Evolutionary conservation across 2,888 invertebrate genomes (phyloP).

Genomic region (Agonopterix arenella): DNA sequence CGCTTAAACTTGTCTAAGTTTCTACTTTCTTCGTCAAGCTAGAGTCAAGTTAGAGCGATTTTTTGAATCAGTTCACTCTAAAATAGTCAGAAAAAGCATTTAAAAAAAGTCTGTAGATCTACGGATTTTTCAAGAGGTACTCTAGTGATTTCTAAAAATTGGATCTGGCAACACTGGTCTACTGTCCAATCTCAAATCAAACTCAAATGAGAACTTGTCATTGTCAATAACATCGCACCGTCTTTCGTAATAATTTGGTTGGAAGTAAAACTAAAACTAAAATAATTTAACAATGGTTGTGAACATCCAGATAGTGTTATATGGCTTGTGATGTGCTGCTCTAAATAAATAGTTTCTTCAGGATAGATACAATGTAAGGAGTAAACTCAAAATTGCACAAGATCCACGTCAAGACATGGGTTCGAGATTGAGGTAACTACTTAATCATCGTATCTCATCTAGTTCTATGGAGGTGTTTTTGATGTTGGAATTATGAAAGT

Average conservation of each 20-base stretch:
- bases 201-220: not conserved
- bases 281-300: conserved; percentile 37
- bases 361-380: conserved; percentile 36
- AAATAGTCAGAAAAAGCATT: no score
- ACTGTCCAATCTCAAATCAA: no score
- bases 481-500: not conserved
- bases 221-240: conserved; percentile 1
- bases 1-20: no score
- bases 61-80: no score
- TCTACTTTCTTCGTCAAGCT: no score
- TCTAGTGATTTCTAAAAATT: no score
- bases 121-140: no score
- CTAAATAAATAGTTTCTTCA: conserved; percentile 29
- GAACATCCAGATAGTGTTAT: conserved; percentile 31
- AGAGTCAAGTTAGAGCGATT: no score
- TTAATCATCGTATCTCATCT: conserved; percentile 6
- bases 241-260: conserved; percentile 38
- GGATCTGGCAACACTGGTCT: no score
- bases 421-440: conserved; percentile 65
- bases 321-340: conserved; percentile 49
- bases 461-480: not conserved
- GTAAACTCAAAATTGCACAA: conserved; percentile 41
- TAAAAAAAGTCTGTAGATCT: no score
- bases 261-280: conserved; percentile 13
- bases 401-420: conserved; percentile 67